These are phyloP conservation scores for Archips xylosteana DNA, from an alignment of 2,888 invertebrate species.

Conservation along the genomic window DNA sequence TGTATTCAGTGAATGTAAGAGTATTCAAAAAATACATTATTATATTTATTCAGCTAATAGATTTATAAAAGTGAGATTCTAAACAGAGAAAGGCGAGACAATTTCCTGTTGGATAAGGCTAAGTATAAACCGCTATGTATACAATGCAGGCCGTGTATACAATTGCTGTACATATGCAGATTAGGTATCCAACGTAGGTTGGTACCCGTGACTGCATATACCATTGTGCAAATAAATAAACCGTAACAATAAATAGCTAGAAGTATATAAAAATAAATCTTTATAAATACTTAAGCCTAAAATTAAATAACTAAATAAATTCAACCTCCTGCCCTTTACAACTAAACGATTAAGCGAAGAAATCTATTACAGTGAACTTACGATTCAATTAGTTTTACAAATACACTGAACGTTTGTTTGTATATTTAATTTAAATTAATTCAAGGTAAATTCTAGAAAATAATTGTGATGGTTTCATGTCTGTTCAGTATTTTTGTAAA, in stretches of 20 bases:
- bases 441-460: neutral
- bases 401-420: conserved; percentile 8
- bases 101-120: conserved; percentile 64
- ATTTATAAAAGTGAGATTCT: conserved; percentile 76
- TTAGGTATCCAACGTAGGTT: neutral
- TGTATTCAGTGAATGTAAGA: conserved; percentile 19
- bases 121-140: conserved; percentile 83
- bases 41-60: conserved; percentile 47
- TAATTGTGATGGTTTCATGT: conserved; percentile 8
- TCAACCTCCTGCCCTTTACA: conserved; percentile 55
- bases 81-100: conserved; percentile 69
- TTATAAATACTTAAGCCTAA: conserved; percentile 80
- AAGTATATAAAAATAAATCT: conserved; percentile 79
- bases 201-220: conserved; percentile 27
- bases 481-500: conserved; percentile 14
- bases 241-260: conserved; percentile 75
- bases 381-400: conserved; percentile 10
- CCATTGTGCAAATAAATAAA: conserved; percentile 60
- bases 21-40: conserved; percentile 36
- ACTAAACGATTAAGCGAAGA: conserved; percentile 55
- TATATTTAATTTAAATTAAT: neutral
- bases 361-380: conserved; percentile 42
- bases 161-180: neutral
- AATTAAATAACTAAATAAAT: conserved; percentile 60
- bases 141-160: conserved; percentile 31